phyloP scores from a whole-genome alignment of 2,888 invertebrate genomes.

The Troides helena region DNA sequence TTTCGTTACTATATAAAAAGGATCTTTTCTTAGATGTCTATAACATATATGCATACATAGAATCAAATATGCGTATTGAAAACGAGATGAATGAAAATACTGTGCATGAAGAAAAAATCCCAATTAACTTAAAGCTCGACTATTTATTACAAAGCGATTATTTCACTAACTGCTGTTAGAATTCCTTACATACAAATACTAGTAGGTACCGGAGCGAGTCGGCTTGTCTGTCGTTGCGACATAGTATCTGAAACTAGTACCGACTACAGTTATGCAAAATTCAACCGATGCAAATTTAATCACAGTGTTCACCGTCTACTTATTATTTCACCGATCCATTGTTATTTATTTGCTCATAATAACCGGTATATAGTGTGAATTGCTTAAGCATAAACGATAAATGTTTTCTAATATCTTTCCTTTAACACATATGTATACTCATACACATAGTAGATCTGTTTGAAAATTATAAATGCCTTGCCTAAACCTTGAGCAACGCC shows the following conservation, averaged over 20 bases:
- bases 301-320: constrained; percentile 28
- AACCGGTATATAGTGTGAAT: not conserved
- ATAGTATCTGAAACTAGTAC: constrained; percentile 17
- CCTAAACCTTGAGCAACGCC: no score
- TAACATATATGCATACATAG: no score
- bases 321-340: constrained; percentile 36
- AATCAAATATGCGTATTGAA: no score
- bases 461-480: no score
- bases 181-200: constrained; percentile 16
- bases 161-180: not conserved
- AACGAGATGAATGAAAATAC: no score
- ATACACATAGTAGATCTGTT: no score
- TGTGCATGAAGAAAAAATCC: no score
- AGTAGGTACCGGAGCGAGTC: constrained; percentile 33
- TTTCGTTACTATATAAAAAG: no score
- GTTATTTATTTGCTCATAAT: constrained; percentile 2
- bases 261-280: constrained; percentile 23
- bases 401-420: not conserved
- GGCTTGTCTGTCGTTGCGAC: constrained; percentile 38
- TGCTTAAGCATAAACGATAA: not conserved
- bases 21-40: no score
- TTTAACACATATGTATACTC: not conserved
- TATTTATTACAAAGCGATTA: no score
- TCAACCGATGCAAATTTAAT: constrained; percentile 20
- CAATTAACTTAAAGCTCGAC: no score